Evolutionary conservation across 2,888 invertebrate genomes (phyloP).

Genomic region (Ornithoptera priamus): DNA sequence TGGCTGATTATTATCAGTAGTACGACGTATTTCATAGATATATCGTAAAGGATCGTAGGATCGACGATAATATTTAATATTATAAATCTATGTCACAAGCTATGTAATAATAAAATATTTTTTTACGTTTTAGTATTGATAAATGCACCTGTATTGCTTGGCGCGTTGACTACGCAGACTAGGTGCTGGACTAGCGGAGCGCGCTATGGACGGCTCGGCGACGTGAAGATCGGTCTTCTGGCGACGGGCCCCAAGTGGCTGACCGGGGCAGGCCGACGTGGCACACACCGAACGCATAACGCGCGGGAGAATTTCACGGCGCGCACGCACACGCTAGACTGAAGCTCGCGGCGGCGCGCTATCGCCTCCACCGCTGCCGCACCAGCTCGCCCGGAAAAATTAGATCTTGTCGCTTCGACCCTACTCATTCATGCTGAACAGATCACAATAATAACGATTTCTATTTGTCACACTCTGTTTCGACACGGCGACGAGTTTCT

Average conservation of each 20-base stretch:
- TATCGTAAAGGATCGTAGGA: constrained; percentile 7
- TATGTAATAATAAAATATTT: background rate
- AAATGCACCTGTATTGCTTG: constrained; percentile 73
- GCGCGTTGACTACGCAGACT: constrained; percentile 78
- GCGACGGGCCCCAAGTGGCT: constrained; percentile 76
- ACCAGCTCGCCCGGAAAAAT: constrained; percentile 67
- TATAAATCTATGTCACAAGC: background rate
- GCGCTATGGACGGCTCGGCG: constrained; percentile 60
- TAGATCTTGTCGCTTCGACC: constrained; percentile 72
- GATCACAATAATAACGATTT: constrained; percentile 65
- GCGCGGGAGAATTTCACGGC: constrained; percentile 71
- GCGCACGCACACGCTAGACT: constrained; percentile 75
- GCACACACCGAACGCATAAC: constrained; percentile 63
- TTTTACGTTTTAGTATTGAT: background rate
- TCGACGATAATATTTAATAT: background rate
- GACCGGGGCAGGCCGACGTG: constrained; percentile 40
- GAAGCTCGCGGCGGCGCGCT: constrained; percentile 55
- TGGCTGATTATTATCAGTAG: too few relatives aligned
- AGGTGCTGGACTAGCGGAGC: constrained; percentile 71
- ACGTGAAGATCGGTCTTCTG: constrained; percentile 78
- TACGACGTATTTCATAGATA: constrained; percentile 38
- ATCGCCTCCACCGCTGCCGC: constrained; percentile 52
- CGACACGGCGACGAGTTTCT: constrained; percentile 38
- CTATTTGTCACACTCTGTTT: constrained; percentile 74
- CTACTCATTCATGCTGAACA: constrained; percentile 75